Base-by-base conservation (phyloP, 2,797 vertebrate species). In the Rhyacichthys aspro region DNA sequence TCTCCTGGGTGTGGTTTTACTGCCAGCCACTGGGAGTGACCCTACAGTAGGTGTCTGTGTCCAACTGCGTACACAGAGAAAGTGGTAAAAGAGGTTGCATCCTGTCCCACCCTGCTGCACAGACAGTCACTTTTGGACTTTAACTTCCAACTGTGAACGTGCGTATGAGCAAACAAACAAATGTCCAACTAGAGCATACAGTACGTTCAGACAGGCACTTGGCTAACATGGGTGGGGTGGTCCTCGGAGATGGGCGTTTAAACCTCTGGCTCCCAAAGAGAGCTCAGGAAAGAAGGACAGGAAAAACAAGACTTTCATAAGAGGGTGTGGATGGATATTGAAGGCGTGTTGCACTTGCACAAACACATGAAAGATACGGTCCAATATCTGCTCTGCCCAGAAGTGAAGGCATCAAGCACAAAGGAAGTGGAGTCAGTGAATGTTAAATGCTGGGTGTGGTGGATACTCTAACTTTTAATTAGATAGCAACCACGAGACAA, bases 301-400 rank as follows among this genome's bases (percentile, higher is more conserved):
- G 63, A 80, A 82, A 91, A 86, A 83, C 73, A 86, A 84, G 77
- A 66, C 80, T 93, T 90, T 73, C 52, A 46, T 91, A 91, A 84
- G 81, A 87, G 79, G 83, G 88, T 90, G 90, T 81, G 89, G 84
- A 76, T 78, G 76, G 75, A 77, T 86, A 85, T 81, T 85, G 82
- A 87, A 91, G 81, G 82, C 84, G 85, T 79, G 86, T 87, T 87
- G 63, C 85, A 70, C 80, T 78, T 68, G 60, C 63, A 60, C 70
- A 85, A 70, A 81, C 74, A 77, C 62, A 59, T n/a, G 47, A 65
- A 52, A 72, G 12, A 19, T 43, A 65, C 43, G 43, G 64, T 55
- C 61, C 70, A 58, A 46, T 61, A 45, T 54, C 43, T 49, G 67
- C 50, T 72, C 49, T 71, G 56, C 60, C 60, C 55, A 33, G 74